Evolutionary conservation across 92 coral and sea anemone species (phyloP).

Genomic region (Metridium senile): DNA sequence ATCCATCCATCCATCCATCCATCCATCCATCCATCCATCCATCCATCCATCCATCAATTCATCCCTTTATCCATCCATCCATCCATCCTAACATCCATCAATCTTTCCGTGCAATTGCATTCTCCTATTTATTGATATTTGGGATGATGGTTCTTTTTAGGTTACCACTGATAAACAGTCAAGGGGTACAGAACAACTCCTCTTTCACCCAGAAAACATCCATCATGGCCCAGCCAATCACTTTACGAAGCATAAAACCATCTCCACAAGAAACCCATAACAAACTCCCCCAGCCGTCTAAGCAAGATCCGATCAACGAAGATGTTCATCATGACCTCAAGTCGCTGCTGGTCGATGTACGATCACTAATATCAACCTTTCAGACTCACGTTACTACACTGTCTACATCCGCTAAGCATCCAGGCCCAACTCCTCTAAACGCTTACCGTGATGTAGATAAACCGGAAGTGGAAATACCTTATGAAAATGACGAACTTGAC

Average conservation of each 20-base stretch:
- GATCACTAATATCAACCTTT: slow-evolving; percentile 69
- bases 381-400: slow-evolving; percentile 62
- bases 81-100: too few relatives aligned
- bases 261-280: slow-evolving; percentile 20
- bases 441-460: slow-evolving; percentile 16
- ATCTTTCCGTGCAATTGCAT: too few relatives aligned
- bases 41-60: too few relatives aligned
- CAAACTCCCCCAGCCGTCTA: not conserved
- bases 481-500: not conserved
- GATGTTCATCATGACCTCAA: slow-evolving; percentile 70
- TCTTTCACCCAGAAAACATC: slow-evolving; percentile 34
- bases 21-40: too few relatives aligned
- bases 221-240: slow-evolving; percentile 38
- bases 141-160: slow-evolving; percentile 10
- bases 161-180: slow-evolving; percentile 50
- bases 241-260: slow-evolving; percentile 20
- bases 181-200: slow-evolving; percentile 20
- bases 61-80: too few relatives aligned
- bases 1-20: too few relatives aligned
- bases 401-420: slow-evolving; percentile 44
- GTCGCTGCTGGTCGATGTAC: slow-evolving; percentile 64
- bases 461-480: not conserved
- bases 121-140: not conserved
- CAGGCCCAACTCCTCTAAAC: slow-evolving; percentile 15
- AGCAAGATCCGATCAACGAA: slow-evolving; percentile 24